These are phyloP conservation scores for Helicolenus hilgendorfi DNA, from an alignment of 2,797 vertebrate species.

Conservation along the genomic window DNA sequence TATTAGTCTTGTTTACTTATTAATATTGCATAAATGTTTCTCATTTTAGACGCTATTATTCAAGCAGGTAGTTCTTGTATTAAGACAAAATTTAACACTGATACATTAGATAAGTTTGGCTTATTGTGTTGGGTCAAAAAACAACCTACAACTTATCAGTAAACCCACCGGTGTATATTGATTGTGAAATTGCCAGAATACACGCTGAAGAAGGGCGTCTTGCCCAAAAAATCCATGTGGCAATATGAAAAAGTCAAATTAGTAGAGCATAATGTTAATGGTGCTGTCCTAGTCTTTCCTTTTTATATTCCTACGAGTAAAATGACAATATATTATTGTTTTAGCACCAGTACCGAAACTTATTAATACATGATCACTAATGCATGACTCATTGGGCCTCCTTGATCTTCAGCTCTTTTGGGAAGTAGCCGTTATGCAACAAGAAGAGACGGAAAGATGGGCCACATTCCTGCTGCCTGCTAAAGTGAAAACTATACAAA, in stretches of 20 bases:
- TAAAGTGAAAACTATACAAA: conserved; percentile 64
- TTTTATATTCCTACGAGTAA: neutral
- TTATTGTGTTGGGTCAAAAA: neutral
- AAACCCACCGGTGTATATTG: no score
- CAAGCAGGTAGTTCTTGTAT: neutral
- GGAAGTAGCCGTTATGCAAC: conserved; percentile 64
- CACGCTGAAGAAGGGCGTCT: no score
- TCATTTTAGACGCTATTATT: neutral
- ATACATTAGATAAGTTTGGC: neutral
- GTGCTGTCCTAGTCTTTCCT: no score
- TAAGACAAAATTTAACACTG: neutral
- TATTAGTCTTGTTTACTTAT: neutral
- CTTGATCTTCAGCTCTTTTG: conserved; percentile 21
- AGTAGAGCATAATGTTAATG: no score
- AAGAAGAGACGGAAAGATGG: conserved; percentile 60
- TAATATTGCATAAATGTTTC: neutral
- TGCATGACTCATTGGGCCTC: neutral
- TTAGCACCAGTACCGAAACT: neutral
- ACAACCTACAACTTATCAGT: fast-evolving
- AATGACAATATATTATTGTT: neutral
- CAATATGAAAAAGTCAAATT: no score
- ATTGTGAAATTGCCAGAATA: no score
- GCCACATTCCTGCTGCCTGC: conserved; percentile 72
- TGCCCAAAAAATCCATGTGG: fast-evolving
- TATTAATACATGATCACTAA: neutral